Base-by-base conservation (phyloP, 2,797 vertebrate species). In the Cyclopterus lumpus region DNA sequence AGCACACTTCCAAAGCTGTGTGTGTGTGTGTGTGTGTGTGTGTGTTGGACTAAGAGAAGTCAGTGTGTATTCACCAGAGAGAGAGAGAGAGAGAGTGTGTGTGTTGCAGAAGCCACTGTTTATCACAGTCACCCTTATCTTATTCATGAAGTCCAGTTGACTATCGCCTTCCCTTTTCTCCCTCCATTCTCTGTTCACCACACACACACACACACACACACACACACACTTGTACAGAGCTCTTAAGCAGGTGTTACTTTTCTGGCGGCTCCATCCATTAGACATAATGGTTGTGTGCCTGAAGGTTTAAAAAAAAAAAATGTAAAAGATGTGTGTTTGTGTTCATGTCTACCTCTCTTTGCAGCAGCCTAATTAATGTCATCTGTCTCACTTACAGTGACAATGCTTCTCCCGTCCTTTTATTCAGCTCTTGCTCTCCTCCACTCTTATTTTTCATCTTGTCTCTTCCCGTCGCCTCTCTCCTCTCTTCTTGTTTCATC, bases 341-440 rank as follows among this genome's bases (percentile, higher is more conserved):
- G 57, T 80, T 74, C 69, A 54, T 55, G 80, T 83, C 77, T 86
- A 7, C 71, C 66, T 81, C 68, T 86, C 69, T 78, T 82, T 86
- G 65, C 80, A 81, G 75, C 59, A 22, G 62, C 75, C 81, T 92
- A 91, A 92, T 92, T 93, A 90, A 92, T 89, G 82, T 91, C 75
- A 84, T 92, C 87, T 78, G 66, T 89, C 87, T 89, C 84, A 87
- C 84, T 91, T 88, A 85, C 75, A 44, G 70, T 85, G 83, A 89
- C 88, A 77, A 30, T 67, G 40, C 69, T 22, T 73, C 71, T 18
- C 3, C 44, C 58, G 10, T 78, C 11, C 53, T 68, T 60, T 77
- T 38, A 30, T 75, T 76, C 28, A 30, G 15, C 61, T 74, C 22
- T 30, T 67, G 26, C 63, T 63, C 58, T 42, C 62, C 6, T 8